Percentiles rank a stretch among this genome's conserved stretches.
Conservation (phyloP, 2,113 vertebrate genomes). For the Vombatus ursinus region DNA sequence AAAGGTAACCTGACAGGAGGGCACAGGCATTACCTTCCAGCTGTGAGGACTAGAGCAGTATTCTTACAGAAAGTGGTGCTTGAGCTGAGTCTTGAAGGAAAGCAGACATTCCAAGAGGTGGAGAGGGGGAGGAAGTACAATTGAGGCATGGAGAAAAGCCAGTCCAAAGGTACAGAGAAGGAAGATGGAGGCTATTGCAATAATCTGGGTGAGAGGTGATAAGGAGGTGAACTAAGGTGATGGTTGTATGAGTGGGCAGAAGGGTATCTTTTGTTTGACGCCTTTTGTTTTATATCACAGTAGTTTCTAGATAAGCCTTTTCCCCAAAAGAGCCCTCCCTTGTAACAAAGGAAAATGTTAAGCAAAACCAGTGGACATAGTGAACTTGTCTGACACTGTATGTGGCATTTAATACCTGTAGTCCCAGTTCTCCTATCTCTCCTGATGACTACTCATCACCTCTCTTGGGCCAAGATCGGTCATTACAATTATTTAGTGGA, state of each 20-base stretch:
- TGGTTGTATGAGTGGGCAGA: not conserved
- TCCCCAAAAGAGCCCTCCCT: not conserved
- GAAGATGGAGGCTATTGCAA: not conserved
- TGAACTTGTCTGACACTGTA: not conserved
- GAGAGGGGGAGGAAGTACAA: not conserved
- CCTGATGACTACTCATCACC: not conserved
- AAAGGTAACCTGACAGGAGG: not conserved
- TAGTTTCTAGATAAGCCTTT: not conserved
- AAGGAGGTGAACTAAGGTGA: not conserved
- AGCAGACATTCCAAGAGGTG: not conserved
- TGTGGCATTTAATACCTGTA: not conserved
- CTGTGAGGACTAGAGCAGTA: not conserved
- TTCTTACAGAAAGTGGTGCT: not conserved
- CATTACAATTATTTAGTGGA: not conserved
- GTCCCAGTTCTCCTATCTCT: not conserved
- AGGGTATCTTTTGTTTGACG: not conserved
- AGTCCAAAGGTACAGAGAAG: not conserved
- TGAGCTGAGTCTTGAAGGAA: not conserved
- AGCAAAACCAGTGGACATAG: not conserved
- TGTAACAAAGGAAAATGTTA: not conserved
- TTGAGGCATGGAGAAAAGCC: not conserved
- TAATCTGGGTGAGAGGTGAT: not conserved
- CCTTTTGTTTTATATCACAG: not conserved
- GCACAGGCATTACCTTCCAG: not conserved
- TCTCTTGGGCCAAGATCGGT: not conserved